Conservation (phyloP, 53 echinoderm and acorn worm species). For the Mesocentrotus franciscanus region DNA sequence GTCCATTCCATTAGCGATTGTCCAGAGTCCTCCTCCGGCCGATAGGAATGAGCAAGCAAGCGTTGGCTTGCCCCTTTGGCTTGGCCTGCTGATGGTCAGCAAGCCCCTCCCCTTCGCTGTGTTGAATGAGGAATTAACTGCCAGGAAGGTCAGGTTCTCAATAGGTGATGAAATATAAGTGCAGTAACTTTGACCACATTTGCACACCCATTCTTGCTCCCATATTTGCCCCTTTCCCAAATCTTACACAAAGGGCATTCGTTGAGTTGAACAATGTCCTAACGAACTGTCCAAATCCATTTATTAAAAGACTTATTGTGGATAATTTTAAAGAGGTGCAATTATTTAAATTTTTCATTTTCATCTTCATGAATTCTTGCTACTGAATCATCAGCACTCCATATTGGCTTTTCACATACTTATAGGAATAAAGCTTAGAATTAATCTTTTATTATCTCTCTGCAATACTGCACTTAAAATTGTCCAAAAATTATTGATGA, state of each 20-base stretch:
- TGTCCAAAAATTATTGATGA: no score
- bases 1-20: conserved; percentile 20
- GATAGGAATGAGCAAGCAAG: neutral
- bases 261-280: neutral
- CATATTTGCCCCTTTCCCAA: neutral
- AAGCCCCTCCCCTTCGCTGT: neutral
- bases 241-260: neutral
- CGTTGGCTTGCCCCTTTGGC: neutral
- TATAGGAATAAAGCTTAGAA: no score
- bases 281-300: neutral
- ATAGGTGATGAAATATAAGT: conserved; percentile 50
- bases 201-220: neutral
- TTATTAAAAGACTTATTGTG: neutral
- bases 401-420: no score
- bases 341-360: neutral
- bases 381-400: no score
- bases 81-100: neutral
- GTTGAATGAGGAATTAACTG: conserved; percentile 26
- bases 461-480: no score
- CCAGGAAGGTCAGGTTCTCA: conserved; percentile 31
- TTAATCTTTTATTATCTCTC: no score
- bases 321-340: neutral
- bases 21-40: conserved; percentile 15
- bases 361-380: neutral
- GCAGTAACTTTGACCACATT: conserved; percentile 21